Percentiles rank a stretch among this genome's conserved stretches.
Conservation (phyloP, 2,797 vertebrate genomes). For the Pantherophis alleghaniensis region DNA sequence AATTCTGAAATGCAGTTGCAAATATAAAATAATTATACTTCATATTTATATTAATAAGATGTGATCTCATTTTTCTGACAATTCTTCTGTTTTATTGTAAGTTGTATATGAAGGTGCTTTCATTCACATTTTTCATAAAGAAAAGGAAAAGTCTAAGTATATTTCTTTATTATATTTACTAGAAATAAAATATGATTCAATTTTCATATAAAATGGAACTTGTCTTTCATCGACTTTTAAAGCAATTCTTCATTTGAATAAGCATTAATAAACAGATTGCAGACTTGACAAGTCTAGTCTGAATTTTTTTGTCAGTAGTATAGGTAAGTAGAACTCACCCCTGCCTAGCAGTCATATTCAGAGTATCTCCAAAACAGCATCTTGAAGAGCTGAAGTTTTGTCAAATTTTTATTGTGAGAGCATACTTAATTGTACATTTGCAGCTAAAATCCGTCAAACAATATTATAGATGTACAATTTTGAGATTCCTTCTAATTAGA, state of each 20-base stretch:
- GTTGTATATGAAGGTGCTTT: slow-evolving; percentile 15
- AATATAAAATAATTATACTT: slow-evolving; percentile 22
- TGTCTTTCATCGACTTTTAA: slow-evolving; percentile 25
- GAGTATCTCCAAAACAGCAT: slow-evolving; percentile 39
- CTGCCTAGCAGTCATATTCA: slow-evolving; percentile 19
- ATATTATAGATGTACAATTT: slow-evolving; percentile 33
- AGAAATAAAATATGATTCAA: not conserved
- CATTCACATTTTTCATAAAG: not conserved
- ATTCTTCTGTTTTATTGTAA: not conserved
- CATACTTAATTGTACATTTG: slow-evolving; percentile 29
- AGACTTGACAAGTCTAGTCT: slow-evolving; percentile 51
- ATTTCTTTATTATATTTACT: slow-evolving; percentile 5
- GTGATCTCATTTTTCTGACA: not conserved
- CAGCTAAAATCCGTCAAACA: slow-evolving; percentile 18
- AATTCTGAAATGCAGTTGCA: not conserved
- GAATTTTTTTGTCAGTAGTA: slow-evolving; percentile 55
- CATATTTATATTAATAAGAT: not conserved
- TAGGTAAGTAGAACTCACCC: slow-evolving; percentile 19
- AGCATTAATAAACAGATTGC: slow-evolving; percentile 42
- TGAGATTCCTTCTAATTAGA: slow-evolving; percentile 24
- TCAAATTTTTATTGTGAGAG: slow-evolving; percentile 5
- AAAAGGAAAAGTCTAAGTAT: not conserved
- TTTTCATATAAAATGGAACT: not conserved
- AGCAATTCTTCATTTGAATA: slow-evolving; percentile 39
- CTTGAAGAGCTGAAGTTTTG: slow-evolving; percentile 16